Evolutionary conservation across 2,888 invertebrate species (phyloP).

Genomic region (Criorhina ranunculi): DNA sequence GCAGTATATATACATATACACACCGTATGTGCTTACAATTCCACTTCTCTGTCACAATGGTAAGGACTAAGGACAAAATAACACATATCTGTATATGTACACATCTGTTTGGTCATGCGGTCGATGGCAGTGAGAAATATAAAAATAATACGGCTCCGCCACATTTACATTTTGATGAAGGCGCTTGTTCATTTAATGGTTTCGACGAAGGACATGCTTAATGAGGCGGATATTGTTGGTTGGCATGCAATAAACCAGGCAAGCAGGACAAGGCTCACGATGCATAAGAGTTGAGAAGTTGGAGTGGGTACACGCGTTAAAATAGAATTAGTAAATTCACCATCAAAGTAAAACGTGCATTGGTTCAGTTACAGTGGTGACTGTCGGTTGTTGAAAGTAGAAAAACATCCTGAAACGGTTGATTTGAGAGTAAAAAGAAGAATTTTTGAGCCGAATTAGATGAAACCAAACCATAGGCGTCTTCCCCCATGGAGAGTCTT

Average conservation of each 20-base stretch:
- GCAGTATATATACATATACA: conserved; percentile 2
- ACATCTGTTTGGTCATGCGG: background rate
- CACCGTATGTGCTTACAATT: background rate
- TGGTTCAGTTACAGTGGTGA: background rate
- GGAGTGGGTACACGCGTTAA: conserved; percentile 6
- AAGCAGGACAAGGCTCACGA: background rate
- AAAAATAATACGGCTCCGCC: conserved; percentile 45
- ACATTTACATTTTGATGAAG: conserved; percentile 58
- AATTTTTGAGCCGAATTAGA: background rate
- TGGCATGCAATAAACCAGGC: conserved; percentile 64
- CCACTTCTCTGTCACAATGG: conserved; percentile 11
- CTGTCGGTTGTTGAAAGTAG: background rate
- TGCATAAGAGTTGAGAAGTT: conserved; percentile 40
- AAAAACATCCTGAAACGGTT: background rate
- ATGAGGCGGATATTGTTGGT: conserved; percentile 73
- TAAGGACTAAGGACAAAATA: conserved; percentile 19
- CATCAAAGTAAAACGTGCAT: background rate
- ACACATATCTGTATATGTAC: too few relatives aligned
- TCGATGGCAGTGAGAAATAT: conserved; percentile 21
- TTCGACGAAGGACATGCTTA: conserved; percentile 68
- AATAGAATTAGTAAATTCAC: background rate
- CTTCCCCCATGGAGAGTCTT: too few relatives aligned
- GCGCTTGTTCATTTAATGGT: conserved; percentile 68
- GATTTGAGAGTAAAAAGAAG: background rate
- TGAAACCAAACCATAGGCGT: background rate